Evolutionary conservation across 2,888 invertebrate species (phyloP).

Genomic region (Carpatolechia fugitivella): DNA sequence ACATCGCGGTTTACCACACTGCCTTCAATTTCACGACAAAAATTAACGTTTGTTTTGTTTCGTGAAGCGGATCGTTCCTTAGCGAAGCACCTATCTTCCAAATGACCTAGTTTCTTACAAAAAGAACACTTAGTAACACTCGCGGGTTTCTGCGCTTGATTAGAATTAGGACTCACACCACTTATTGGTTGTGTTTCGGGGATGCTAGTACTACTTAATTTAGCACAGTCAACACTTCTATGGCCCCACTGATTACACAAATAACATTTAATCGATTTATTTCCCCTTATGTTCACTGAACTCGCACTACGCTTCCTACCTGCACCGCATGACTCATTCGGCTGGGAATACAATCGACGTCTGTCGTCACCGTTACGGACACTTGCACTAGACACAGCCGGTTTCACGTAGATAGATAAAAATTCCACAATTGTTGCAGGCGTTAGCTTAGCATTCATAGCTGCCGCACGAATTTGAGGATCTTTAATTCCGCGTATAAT

Average conservation of each 20-base stretch:
- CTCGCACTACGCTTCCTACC: neutral
- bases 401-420: conserved; percentile 19
- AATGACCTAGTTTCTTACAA: conserved; percentile 18
- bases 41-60: neutral
- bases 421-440: conserved; percentile 8
- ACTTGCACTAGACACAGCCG: neutral
- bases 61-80: conserved; percentile 3
- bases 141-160: too few species aligned
- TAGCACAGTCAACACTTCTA: neutral
- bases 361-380: neutral
- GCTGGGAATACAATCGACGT: neutral
- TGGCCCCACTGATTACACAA: neutral
- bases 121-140: neutral
- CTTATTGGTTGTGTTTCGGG: too few species aligned
- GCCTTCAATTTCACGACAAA: neutral
- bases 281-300: too few species aligned
- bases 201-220: neutral
- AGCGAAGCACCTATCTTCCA: conserved; percentile 13
- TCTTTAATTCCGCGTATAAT: conserved; percentile 20
- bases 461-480: conserved; percentile 20
- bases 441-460: conserved; percentile 18
- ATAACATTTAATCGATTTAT: too few species aligned
- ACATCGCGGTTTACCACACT: conserved; percentile 4
- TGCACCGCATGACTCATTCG: too few species aligned
- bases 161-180: neutral